phyloP scores from a whole-genome alignment of 2,888 invertebrate species.

The Tribolium freemani region DNA sequence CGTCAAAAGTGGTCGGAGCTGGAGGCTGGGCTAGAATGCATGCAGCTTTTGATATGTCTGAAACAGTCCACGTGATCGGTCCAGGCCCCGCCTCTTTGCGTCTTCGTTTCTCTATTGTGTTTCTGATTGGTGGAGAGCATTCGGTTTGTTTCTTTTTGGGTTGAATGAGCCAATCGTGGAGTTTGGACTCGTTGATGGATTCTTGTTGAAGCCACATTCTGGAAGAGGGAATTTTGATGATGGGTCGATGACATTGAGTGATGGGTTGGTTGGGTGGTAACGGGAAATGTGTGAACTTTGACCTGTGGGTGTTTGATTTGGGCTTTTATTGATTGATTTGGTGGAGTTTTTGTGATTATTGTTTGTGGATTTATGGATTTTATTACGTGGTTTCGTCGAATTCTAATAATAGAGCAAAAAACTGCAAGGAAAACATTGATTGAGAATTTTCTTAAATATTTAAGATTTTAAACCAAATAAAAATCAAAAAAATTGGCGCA shows the following conservation, averaged over 20 bases:
- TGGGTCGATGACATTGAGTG: neutral
- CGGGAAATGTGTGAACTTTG: neutral
- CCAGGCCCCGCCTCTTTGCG: slow-evolving; percentile 1
- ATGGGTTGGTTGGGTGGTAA: neutral
- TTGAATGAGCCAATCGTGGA: slow-evolving; percentile 65
- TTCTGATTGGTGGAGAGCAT: slow-evolving; percentile 46
- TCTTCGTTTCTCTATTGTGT: too few relatives aligned
- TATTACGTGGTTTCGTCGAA: neutral
- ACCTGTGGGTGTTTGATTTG: neutral
- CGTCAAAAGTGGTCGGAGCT: slow-evolving; percentile 69
- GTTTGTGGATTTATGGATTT: too few relatives aligned
- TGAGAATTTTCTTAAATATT: too few relatives aligned
- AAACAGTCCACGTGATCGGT: slow-evolving; percentile 65
- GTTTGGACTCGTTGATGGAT: slow-evolving; percentile 44
- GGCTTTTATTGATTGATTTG: too few relatives aligned
- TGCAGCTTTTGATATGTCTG: slow-evolving; percentile 73
- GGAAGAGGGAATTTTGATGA: slow-evolving; percentile 23
- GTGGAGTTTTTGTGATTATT: too few relatives aligned
- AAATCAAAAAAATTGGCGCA: too few relatives aligned
- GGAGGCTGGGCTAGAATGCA: slow-evolving; percentile 71
- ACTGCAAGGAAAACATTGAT: too few relatives aligned
- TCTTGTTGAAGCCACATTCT: slow-evolving; percentile 33
- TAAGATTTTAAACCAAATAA: too few relatives aligned
- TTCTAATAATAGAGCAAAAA: too few relatives aligned
- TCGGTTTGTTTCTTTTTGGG: slow-evolving; percentile 53